Conservation (phyloP, 2,797 vertebrate genomes). For the Furcifer pardalis region DNA sequence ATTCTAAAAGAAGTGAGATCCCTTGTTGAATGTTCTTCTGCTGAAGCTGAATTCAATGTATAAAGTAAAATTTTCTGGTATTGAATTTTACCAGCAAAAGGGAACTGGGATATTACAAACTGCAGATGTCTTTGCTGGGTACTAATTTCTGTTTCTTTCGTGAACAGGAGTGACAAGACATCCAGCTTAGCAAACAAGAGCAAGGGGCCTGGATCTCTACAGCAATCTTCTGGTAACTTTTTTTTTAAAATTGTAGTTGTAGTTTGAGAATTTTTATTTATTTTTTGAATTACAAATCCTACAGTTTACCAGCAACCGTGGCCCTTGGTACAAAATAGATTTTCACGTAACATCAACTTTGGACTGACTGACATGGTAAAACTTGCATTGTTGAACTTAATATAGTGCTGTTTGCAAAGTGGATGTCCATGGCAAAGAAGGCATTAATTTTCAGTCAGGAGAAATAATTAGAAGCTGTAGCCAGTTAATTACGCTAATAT, state of each 20-base stretch:
- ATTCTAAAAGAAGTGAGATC: not conserved
- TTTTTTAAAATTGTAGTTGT: not conserved
- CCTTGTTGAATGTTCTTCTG: not conserved
- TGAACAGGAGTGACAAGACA: conserved; percentile 84
- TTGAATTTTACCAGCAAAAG: not conserved
- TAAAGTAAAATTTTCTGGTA: not conserved
- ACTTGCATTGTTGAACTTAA: not conserved
- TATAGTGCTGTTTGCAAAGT: not conserved
- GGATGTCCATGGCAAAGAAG: not conserved
- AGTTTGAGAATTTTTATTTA: no score
- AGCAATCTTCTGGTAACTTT: conserved; percentile 81
- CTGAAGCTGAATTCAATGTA: not conserved
- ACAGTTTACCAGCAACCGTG: no score
- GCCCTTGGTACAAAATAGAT: no score
- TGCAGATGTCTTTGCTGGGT: not conserved
- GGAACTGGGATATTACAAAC: not conserved
- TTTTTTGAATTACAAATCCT: no score
- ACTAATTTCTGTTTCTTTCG: conserved; percentile 41
- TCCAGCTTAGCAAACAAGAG: conserved; percentile 78
- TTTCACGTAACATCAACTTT: not conserved
- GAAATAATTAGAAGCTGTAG: not conserved
- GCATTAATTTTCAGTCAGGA: not conserved
- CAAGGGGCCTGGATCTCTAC: conserved; percentile 81
- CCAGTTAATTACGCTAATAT: not conserved
- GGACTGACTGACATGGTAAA: not conserved